Percentiles rank a stretch among this genome's conserved stretches.
These are phyloP conservation scores for Grapholita molesta DNA, from an alignment of 1,140 invertebrate species.

Conservation along the genomic window DNA sequence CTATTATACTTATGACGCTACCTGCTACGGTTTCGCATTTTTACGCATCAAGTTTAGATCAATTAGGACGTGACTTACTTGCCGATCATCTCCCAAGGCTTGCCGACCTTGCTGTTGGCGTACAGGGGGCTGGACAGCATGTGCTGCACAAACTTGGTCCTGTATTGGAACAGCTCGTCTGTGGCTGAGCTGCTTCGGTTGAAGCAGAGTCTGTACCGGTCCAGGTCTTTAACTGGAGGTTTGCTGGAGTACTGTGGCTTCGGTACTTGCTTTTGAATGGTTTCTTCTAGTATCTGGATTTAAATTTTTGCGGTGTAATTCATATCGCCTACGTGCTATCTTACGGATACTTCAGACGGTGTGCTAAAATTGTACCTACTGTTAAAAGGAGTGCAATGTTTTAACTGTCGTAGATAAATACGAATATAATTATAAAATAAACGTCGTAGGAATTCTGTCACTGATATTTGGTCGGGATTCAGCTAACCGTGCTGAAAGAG, in stretches of 20 bases:
- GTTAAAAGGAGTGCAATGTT: too few relatives aligned
- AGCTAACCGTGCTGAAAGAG: too few relatives aligned
- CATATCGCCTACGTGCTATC: too few relatives aligned
- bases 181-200: conserved; percentile 37
- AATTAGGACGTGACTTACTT: conserved; percentile 41
- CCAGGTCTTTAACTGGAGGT: conserved; percentile 26
- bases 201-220: conserved; percentile 43
- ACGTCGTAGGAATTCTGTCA: too few relatives aligned
- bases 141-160: conserved; percentile 63
- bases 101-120: conserved; percentile 54
- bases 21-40: too few relatives aligned
- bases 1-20: too few relatives aligned
- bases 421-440: too few relatives aligned
- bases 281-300: conserved; percentile 67
- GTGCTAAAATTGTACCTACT: too few relatives aligned
- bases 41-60: neutral
- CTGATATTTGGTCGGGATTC: too few relatives aligned
- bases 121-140: conserved; percentile 67
- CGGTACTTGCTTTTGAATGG: conserved; percentile 56
- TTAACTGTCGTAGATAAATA: too few relatives aligned
- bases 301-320: too few relatives aligned
- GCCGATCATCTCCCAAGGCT: conserved; percentile 66
- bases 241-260: conserved; percentile 34
- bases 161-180: conserved; percentile 47
- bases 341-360: too few relatives aligned